Percentiles rank a stretch among this genome's conserved stretches.
phyloP scores from a whole-genome alignment of 2,888 invertebrate species.

The Copidosoma aretas region DNA sequence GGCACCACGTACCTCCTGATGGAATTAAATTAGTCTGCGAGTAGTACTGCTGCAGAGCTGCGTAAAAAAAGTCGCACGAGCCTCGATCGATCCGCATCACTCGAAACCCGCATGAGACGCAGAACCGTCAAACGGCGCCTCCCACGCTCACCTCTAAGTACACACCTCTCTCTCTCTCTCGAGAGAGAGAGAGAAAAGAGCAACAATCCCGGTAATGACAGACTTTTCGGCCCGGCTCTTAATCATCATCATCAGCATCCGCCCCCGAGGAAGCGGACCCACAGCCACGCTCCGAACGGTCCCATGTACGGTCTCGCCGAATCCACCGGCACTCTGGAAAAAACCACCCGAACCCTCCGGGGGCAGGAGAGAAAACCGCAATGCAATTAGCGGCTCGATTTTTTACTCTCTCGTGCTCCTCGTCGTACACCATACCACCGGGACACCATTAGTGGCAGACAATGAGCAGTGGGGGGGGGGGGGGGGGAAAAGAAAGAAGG shows the following conservation, averaged over 20 bases:
- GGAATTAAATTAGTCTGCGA: too few relatives aligned
- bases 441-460: conserved; percentile 45
- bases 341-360: conserved; percentile 10
- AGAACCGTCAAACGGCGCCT: background rate
- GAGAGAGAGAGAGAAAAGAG: too few relatives aligned
- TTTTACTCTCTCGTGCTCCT: conserved; percentile 42
- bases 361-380: conserved; percentile 14
- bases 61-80: too few relatives aligned
- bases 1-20: too few relatives aligned
- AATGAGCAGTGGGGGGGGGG: background rate
- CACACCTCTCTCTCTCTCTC: too few relatives aligned
- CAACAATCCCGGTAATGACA: background rate
- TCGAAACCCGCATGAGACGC: background rate
- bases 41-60: too few relatives aligned
- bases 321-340: conserved; percentile 10
- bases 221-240: background rate
- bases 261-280: too few relatives aligned
- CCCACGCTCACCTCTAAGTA: background rate
- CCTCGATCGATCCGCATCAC: background rate
- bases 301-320: conserved; percentile 14
- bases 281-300: background rate
- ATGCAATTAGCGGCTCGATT: conserved; percentile 49
- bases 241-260: background rate
- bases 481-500: background rate
- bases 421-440: background rate